Conservation (phyloP, 2,888 invertebrate species). For the Schizaphis graminum region DNA sequence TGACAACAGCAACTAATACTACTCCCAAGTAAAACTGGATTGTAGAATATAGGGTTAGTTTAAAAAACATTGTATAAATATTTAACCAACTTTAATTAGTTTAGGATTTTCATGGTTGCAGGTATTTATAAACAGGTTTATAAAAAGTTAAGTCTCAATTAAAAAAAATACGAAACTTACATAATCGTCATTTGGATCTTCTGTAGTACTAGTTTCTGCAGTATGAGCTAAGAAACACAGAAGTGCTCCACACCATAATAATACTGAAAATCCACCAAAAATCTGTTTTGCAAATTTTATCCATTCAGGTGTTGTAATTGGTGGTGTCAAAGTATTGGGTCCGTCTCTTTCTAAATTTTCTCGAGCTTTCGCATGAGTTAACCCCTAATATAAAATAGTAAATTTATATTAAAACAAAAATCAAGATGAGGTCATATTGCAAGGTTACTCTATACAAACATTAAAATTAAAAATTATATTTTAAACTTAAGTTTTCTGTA, state of each 20-base stretch:
- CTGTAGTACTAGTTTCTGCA: conserved; percentile 93
- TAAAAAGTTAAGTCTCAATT: conserved; percentile 13
- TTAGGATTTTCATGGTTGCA: conserved; percentile 56
- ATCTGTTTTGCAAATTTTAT: conserved; percentile 99
- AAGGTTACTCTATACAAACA: background rate
- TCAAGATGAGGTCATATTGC: background rate
- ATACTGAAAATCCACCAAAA: conserved; percentile 96
- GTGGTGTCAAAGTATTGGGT: conserved; percentile 96
- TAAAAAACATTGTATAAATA: conserved; percentile 44
- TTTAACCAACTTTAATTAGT: conserved; percentile 23
- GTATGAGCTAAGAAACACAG: conserved; percentile 97
- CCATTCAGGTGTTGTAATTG: conserved; percentile 98
- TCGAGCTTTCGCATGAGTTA: conserved; percentile 96
- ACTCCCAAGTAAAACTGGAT: conserved; percentile 88
- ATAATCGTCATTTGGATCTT: conserved; percentile 96
- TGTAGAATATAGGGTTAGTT: conserved; percentile 64
- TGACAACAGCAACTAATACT: conserved; percentile 95
- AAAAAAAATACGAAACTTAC: conserved; percentile 70
- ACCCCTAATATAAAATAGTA: conserved; percentile 78
- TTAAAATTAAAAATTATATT: background rate
- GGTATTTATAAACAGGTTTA: conserved; percentile 56
- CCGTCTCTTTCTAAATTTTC: conserved; percentile 95
- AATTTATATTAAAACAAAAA: background rate
- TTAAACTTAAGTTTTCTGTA: background rate
- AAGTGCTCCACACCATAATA: conserved; percentile 97